These are phyloP conservation scores for Formica aserva DNA, from an alignment of 2,888 invertebrate species.

Conservation along the genomic window DNA sequence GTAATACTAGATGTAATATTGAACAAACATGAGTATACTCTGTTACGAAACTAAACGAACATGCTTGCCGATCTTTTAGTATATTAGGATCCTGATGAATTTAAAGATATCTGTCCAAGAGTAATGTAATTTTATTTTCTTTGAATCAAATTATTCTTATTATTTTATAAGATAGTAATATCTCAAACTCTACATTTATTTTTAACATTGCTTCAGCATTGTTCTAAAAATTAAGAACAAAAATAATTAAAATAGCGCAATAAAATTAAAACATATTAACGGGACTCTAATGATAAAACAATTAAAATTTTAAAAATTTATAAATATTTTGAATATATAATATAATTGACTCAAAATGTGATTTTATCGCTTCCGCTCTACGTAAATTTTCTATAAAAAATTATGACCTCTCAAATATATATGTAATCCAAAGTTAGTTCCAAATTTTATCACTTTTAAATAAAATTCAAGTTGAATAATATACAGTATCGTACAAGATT, in stretches of 20 bases:
- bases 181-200: background rate
- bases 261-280: too few species aligned
- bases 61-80: slow-evolving; percentile 3
- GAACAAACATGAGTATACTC: background rate
- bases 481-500: background rate
- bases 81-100: background rate
- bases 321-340: background rate
- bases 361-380: background rate
- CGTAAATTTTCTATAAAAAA: background rate
- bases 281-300: too few species aligned
- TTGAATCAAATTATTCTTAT: background rate
- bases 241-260: background rate
- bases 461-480: background rate
- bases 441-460: background rate
- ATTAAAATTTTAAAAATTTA: background rate
- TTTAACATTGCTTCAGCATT: background rate
- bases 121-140: slow-evolving; percentile 1
- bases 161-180: background rate
- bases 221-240: background rate
- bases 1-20: slow-evolving; percentile 21
- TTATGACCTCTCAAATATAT: background rate
- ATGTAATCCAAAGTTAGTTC: background rate
- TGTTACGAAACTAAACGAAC: slow-evolving; percentile 6
- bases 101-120: background rate
- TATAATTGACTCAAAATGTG: background rate